Percentiles rank a stretch among this genome's conserved stretches.
Evolutionary conservation across 2,888 invertebrate species (phyloP).

Genomic region (Cerastis leucographa): DNA sequence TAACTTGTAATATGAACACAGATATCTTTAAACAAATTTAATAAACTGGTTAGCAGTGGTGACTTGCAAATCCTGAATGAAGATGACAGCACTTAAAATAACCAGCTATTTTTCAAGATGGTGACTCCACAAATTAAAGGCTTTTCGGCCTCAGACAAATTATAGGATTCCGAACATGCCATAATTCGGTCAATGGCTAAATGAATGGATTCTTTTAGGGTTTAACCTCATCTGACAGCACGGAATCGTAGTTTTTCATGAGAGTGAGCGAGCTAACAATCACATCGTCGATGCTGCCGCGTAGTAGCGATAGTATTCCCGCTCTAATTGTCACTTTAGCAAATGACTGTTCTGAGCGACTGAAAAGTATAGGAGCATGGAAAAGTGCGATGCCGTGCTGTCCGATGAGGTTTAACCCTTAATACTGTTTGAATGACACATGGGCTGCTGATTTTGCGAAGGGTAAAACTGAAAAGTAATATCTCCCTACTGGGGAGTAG

Average conservation of each 20-base stretch:
- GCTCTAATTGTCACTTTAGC: no score
- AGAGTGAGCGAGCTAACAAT: no score
- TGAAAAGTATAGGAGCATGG: no score
- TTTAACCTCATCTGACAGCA: neutral
- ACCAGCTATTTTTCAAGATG: conserved; percentile 34
- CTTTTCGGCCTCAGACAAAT: neutral
- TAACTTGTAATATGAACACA: conserved; percentile 4
- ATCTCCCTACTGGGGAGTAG: neutral
- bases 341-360: no score
- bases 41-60: conserved; percentile 1
- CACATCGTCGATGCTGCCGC: no score
- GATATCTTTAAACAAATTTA: conserved; percentile 5
- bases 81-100: conserved; percentile 30
- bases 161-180: neutral
- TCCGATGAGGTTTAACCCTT: neutral
- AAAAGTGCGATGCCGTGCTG: neutral
- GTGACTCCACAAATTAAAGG: conserved; percentile 31
- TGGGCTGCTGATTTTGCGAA: neutral
- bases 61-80: conserved; percentile 41
- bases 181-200: neutral
- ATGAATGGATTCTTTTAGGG: neutral
- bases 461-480: neutral
- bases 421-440: neutral
- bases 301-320: no score
- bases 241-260: neutral